Evolutionary conservation across 2,113 vertebrate genomes (phyloP), one percentile per base, ranked within the genome.

Genomic region (Onychostruthus taczanowskii): DNA sequence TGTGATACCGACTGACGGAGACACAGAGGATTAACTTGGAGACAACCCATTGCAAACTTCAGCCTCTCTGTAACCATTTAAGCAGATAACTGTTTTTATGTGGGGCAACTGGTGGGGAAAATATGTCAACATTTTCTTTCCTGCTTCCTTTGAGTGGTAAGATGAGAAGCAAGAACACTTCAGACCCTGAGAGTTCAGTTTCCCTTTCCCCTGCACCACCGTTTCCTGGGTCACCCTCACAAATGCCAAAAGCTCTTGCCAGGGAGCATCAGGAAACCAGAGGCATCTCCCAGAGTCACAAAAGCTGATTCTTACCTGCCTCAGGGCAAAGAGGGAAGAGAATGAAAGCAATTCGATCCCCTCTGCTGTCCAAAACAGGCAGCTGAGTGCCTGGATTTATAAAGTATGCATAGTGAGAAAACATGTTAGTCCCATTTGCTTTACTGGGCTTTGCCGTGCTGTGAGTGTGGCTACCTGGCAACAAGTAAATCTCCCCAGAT

Each of bases 71-170:
- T 74, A 86, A 75, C 44, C 3, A 3, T 84, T 95, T 93, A 92
- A 87, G 79, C 44, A 95, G 94, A 94, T 95, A 96, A 96, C 64
- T 69, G 46, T 1, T 95, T 96, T 96, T 92, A 84, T 89, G 79
- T 66, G 69, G 61, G 75, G 44, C 75, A 96, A 86, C 75, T 80
- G 79, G 44, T 78, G 52, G 44, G 72, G 68, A 89, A 94, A 96
- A 96, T 31, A 47, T 81, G 76, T 94, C 88, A 90, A 56, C 67
- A 16, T 95, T 92, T 91, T 90, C 68, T 94, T 93, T 79, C 86
- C 72, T 70, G n/a, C 37, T 95, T 94, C 83, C 76, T 90, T 88
- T 84, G 63, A 94, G 56, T 21, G 56, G 93, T 93, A 93, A 96
- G 39, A 87, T 72, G 90, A 96, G 95, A 94, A 88, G 64, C 43